These are phyloP conservation scores for Otis tarda DNA, from an alignment of 2,113 vertebrate species.

Conservation along the genomic window DNA sequence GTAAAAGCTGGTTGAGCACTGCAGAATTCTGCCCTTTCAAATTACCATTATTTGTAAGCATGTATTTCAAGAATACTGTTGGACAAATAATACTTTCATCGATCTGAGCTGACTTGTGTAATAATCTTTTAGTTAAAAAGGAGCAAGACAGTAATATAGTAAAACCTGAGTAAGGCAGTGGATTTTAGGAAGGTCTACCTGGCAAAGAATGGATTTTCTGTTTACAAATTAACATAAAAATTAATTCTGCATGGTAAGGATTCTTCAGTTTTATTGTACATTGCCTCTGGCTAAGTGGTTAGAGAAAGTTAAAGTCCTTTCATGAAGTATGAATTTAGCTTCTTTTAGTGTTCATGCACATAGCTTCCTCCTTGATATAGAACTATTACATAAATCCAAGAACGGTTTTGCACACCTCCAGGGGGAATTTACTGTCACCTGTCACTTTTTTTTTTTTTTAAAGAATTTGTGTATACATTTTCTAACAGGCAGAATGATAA, in stretches of 20 bases:
- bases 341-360: neutral
- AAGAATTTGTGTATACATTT: neutral
- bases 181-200: neutral
- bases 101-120: neutral
- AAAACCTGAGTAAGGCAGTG: neutral
- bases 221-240: neutral
- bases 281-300: neutral
- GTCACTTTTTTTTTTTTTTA: neutral
- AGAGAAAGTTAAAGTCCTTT: neutral
- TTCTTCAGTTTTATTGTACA: neutral
- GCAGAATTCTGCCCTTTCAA: neutral
- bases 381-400: neutral
- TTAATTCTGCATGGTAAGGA: neutral
- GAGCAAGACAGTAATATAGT: neutral
- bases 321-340: neutral
- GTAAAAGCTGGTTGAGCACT: neutral
- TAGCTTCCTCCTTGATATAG: neutral
- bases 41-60: neutral
- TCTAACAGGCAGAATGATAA: neutral
- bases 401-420: neutral
- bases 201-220: neutral
- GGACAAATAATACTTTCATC: neutral
- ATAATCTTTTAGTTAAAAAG: neutral
- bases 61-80: neutral
- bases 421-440: neutral